Evolutionary conservation across 2,113 vertebrate species (phyloP), one percentile per base, ranked within the genome.

Genomic region (Alces alces): DNA sequence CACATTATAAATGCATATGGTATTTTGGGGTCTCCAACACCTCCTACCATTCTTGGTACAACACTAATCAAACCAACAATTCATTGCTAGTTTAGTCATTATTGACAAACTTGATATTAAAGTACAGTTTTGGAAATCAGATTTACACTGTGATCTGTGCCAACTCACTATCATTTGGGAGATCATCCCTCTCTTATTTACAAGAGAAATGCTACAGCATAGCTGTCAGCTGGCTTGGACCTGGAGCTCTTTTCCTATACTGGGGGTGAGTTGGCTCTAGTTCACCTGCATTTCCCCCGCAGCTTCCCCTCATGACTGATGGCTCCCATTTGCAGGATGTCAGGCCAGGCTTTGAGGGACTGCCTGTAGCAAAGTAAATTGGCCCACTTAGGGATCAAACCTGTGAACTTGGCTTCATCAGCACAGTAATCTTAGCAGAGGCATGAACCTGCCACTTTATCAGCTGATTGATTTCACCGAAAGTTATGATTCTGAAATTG

Each of bases 321-420:
- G 86, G 50, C 76, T 97, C 43, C 78, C 55, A 73, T 95, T 83
- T 89, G 86, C 33, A 80, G 66, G 30, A 82, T 91, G 83, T 94
- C 86, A 97, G 60, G 33, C 50, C 92, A 73, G 86, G 55, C 17
- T 95, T 61, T 93, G 47, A 80, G 36, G 28, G 47, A 66, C 36
- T 94, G 66, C 96, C 82, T 82, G 50, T 11, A 87, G 80, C 94
- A 95, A 78, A 73, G 89, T 93, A 95, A 95, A 97, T 70, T 94
- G 95, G 91, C 83, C 70, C 89, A 91, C 52, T 91, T 64, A 93
- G 64, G 86, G 58, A 57, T 93, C 76, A 91, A 92, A 95, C 86
- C 94, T 95, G 92, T 64, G 86, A 86, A 84, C 28, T 39, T 93
- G 96, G 86, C 91, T 96, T 92, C 61, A 95, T 86, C 93, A 90